phyloP scores from a whole-genome alignment of 2,888 invertebrate genomes.

The Abrostola triplasia region DNA sequence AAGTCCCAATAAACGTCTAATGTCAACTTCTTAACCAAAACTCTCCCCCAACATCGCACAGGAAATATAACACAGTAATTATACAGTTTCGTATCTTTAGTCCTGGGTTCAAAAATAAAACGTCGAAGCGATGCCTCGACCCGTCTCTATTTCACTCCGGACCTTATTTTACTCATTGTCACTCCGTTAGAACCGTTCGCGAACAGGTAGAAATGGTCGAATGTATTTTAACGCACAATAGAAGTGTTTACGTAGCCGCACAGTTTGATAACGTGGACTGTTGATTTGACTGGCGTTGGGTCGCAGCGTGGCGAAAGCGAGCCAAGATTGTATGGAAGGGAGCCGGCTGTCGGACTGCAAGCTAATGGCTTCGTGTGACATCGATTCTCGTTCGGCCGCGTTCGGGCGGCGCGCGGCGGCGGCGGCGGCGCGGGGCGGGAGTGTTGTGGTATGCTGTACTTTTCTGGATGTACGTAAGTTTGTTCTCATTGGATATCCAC shows the following conservation, averaged over 20 bases:
- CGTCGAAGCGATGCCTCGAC: conserved; percentile 48
- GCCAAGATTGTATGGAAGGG: conserved; percentile 70
- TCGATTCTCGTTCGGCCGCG: conserved; percentile 80
- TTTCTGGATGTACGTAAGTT: conserved; percentile 30
- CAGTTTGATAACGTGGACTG: conserved; percentile 69
- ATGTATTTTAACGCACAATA: conserved; percentile 51
- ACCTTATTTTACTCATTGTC: conserved; percentile 84
- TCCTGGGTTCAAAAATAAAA: conserved; percentile 56
- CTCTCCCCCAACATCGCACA: conserved; percentile 83
- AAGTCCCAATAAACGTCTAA: conserved; percentile 79
- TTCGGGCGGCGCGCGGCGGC: conserved; percentile 76
- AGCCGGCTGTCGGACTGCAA: conserved; percentile 59
- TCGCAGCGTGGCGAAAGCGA: conserved; percentile 77
- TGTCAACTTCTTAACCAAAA: conserved; percentile 80
- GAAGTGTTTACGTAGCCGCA: conserved; percentile 67
- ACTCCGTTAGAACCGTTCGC: conserved; percentile 49
- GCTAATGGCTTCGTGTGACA: conserved; percentile 77
- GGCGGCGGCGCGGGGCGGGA: conserved; percentile 60
- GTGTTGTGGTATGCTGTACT: conserved; percentile 58
- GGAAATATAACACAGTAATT: conserved; percentile 77
- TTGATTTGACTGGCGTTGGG: conserved; percentile 58
- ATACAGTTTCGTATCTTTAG: conserved; percentile 73
- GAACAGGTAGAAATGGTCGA: conserved; percentile 46
- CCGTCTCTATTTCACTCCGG: conserved; percentile 82
- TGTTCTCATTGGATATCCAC: conserved; percentile 9